A percentile compares a stretch with the other conserved stretches of the same genome.
Evolutionary conservation across 2,888 invertebrate species (phyloP).

Genomic region (Euproctis similis): DNA sequence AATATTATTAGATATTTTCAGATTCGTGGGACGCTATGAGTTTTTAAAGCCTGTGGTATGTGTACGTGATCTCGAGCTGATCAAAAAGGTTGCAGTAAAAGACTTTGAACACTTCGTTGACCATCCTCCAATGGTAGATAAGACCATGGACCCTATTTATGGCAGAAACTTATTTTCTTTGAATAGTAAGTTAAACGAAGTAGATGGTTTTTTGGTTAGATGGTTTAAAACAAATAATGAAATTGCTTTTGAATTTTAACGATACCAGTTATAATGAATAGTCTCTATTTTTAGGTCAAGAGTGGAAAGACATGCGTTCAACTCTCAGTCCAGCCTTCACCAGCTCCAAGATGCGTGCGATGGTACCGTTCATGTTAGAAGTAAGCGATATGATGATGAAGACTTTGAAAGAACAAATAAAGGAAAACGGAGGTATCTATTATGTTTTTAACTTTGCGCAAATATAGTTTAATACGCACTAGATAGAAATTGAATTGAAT

Average conservation of each 20-base stretch:
- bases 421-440: conserved; percentile 18
- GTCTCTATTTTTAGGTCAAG: too few relatives aligned
- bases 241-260: too few relatives aligned
- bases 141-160: conserved; percentile 58
- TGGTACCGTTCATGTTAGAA: conserved; percentile 50
- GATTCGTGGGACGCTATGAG: conserved; percentile 57
- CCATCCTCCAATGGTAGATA: conserved; percentile 45
- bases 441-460: too few relatives aligned
- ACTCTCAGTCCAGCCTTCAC: too few relatives aligned
- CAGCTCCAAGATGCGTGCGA: too few relatives aligned
- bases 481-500: too few relatives aligned
- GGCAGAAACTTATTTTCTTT: conserved; percentile 61
- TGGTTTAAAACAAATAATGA: too few relatives aligned
- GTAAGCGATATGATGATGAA: conserved; percentile 39
- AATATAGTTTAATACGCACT: too few relatives aligned
- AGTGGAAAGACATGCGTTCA: too few relatives aligned
- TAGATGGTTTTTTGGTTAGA: too few relatives aligned
- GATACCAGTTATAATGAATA: too few relatives aligned
- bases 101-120: conserved; percentile 73
- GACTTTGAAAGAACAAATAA: conserved; percentile 30
- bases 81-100: conserved; percentile 65
- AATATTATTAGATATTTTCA: too few relatives aligned
- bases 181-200: conserved; percentile 55
- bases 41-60: conserved; percentile 44
- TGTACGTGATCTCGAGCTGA: conserved; percentile 60